Base-by-base conservation (phyloP, 2,888 invertebrate species). In the Cataglyphis livida region DNA sequence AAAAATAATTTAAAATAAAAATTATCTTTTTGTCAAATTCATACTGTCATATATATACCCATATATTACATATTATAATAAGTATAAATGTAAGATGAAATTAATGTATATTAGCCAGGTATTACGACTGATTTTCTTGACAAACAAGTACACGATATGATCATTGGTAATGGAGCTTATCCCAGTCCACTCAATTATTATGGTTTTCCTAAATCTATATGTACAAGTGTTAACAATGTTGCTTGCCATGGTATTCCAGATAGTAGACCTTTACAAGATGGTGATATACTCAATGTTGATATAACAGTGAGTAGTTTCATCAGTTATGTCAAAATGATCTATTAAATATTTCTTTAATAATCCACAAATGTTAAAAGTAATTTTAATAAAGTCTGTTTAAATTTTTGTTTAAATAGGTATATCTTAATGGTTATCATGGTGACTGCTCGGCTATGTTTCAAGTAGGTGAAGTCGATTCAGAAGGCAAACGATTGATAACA, bases 161-260 rank as follows among this genome's bases (percentile, higher is more conserved):
- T 96, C 38, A 95, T 98, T 82, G 95, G 95, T 84, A 95, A 96
- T 82, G 96, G 96, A 54, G 98, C 98, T 0, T 99, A 98, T 95
- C 99, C 99, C 10, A 99, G 99, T 25, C 98, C 99, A 0, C 95
- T 99, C 62, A 96, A 97, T 91, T 99, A 99, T 93, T 96, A 95
- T 81, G 96, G 97, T 0, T 99, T 97, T 92, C 98, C 98, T 2
- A 98, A 98, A 93, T 98, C 98, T 84, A 96, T 98, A 3, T 98
- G 98, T 93, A 98, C 98, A 0, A 98, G 98, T 25, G 97, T 98
- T 0, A 99, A 99, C 93, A 98, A 98, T 95, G 97, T 98, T 0
- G 97, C 97, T 28, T 98, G 98, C 88, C 99, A 99, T 95, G 99
- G 99, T 2, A 98, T 99, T 91, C 99, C 99, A 0, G 98, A 99